Base-by-base conservation (phyloP, 2,113 vertebrate genomes). In the Cygnus buccinator region DNA sequence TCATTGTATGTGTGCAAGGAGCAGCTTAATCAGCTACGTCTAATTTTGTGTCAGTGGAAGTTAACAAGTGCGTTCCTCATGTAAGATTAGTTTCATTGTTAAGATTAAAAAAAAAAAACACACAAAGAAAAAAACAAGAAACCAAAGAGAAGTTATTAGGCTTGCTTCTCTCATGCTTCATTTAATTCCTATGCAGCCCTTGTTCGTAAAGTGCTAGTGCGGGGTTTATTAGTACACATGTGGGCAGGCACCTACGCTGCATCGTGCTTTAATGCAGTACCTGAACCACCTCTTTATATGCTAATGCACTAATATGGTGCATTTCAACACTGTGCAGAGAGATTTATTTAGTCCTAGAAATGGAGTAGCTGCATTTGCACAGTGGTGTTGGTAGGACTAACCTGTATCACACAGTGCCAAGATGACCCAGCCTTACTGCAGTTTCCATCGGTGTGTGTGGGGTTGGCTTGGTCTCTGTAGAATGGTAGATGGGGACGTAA, bases 211-310 rank as follows among this genome's bases (percentile, higher is more conserved):
- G 59, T 48, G 65, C 28, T 71, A 3, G 18, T 59, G 75, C 0
- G 37, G 63, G 84, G 35, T 88, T 95, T 96, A 90, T 94, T 94
- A 84, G 93, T 93, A 94, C 67, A 87, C 86, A 89, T 39, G 95
- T 89, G 85, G 95, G 95, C 81, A 94, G 93, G 81, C 94, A 80
- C 94, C 95, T 95, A 92, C 65, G 8, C 84, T 78, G 43, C 52
- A 83, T 93, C 46, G 19, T 89, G 86, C 86, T 90, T 78, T 89
- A 48, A 58, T 82, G 81, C 74, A 61, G 62, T 55, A n/a, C 11
- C 19, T 87, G 48, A 93, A 75, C 74, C 89, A 91, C 87, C 89
- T 87, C 74, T 82, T 57, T 94, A 50, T 82, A 54, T 91, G 91
- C 54, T 95, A 81, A 87, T 96, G 33, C 33, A 54, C 13, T 89